These are phyloP conservation scores for Sinella curviseta DNA, from an alignment of 1,140 invertebrate species.

Conservation along the genomic window DNA sequence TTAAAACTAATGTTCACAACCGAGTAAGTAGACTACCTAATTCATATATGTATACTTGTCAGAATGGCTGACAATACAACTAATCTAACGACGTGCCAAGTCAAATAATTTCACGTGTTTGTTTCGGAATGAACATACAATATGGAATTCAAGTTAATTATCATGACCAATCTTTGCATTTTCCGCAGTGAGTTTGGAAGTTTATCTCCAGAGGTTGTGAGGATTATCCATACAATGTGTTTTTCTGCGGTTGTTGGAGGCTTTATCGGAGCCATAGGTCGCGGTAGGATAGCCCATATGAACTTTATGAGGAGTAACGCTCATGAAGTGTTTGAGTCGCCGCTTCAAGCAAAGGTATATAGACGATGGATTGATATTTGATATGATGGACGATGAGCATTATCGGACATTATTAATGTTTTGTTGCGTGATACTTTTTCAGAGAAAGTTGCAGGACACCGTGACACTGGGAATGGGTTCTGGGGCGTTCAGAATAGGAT, in stretches of 20 bases:
- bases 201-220: slow-evolving; percentile 62
- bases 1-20: slow-evolving; percentile 42
- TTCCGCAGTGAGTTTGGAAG: slow-evolving; percentile 63
- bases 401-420: background rate
- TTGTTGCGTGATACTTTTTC: slow-evolving; percentile 50
- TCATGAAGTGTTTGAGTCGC: slow-evolving; percentile 66
- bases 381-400: background rate
- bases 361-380: slow-evolving; percentile 13
- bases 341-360: slow-evolving; percentile 68
- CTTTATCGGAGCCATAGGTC: slow-evolving; percentile 63
- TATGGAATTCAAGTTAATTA: background rate
- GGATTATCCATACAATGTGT: slow-evolving; percentile 58
- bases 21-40: slow-evolving; percentile 44
- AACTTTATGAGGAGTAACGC: slow-evolving; percentile 72
- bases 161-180: background rate
- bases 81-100: too few species aligned
- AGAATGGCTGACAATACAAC: background rate
- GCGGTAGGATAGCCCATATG: slow-evolving; percentile 63
- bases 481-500: slow-evolving; percentile 68
- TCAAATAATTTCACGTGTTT: too few species aligned
- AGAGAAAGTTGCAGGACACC: slow-evolving; percentile 67
- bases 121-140: background rate
- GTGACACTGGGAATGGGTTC: slow-evolving; percentile 66
- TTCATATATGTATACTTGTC: background rate
- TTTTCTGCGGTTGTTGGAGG: slow-evolving; percentile 59